These are phyloP conservation scores for Euura saliciscinereae DNA, from an alignment of 1,140 invertebrate genomes.

Conservation along the genomic window DNA sequence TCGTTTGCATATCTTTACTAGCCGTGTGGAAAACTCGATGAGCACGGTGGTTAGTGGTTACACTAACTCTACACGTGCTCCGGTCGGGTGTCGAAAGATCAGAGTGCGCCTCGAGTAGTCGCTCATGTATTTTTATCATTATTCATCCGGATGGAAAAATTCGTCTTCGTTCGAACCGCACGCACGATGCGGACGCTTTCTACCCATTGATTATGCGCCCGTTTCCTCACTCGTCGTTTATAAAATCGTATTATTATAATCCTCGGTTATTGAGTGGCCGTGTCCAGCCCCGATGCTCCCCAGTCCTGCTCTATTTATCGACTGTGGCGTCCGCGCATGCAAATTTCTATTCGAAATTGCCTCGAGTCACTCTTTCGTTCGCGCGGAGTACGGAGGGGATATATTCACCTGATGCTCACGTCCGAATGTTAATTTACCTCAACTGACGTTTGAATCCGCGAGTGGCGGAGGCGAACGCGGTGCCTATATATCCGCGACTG, in stretches of 20 bases:
- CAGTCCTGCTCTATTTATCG: neutral
- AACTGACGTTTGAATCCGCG: conserved; percentile 1
- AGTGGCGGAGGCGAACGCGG: neutral
- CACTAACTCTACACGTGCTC: neutral
- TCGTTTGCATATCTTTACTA: neutral
- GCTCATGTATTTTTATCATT: no score
- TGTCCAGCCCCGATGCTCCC: neutral
- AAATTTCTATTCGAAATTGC: conserved; percentile 5
- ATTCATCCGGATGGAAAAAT: no score
- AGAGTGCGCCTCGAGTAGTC: neutral
- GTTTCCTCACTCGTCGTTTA: no score
- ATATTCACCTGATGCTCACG: neutral
- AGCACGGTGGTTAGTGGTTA: neutral
- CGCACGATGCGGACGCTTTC: no score
- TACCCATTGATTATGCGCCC: no score
- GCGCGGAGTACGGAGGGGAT: neutral
- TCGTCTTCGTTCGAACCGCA: no score
- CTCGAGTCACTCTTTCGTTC: neutral
- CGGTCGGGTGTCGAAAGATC: neutral
- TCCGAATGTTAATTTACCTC: conserved; percentile 3
- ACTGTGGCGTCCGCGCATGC: conserved; percentile 2
- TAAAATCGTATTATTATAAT: no score
- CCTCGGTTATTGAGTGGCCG: no score
- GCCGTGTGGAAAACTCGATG: neutral
- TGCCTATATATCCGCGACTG: neutral